phyloP scores from a whole-genome alignment of 1,140 invertebrate species.

The Leptinotarsa undecemlineata region DNA sequence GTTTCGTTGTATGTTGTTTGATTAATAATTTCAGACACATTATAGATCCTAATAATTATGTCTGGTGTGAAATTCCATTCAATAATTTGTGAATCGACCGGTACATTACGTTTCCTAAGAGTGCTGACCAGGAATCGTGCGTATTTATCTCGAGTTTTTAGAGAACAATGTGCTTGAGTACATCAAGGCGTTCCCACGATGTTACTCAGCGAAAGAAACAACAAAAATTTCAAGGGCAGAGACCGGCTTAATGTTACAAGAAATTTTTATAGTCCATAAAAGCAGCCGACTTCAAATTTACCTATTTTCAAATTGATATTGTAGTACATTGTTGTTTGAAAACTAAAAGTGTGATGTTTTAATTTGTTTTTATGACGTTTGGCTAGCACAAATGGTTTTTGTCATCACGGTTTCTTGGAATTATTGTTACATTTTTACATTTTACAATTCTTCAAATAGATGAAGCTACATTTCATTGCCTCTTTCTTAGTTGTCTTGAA shows the following conservation, averaged over 20 bases:
- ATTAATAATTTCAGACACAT: too few relatives aligned
- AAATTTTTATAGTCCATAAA: conserved; percentile 4
- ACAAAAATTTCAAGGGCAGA: background rate
- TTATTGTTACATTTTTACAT: too few relatives aligned
- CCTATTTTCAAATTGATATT: background rate
- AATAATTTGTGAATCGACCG: too few relatives aligned
- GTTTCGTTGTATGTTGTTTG: too few relatives aligned
- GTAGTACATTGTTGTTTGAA: background rate
- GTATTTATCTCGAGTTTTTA: background rate
- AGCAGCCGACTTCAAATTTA: conserved; percentile 2
- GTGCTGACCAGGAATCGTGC: background rate
- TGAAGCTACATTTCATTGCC: too few relatives aligned
- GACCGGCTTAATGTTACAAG: background rate
- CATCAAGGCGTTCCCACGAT: conserved; percentile 1
- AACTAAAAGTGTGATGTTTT: background rate
- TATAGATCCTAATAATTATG: too few relatives aligned
- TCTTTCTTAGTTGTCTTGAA: too few relatives aligned
- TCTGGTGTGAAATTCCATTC: too few relatives aligned
- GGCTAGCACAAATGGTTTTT: background rate
- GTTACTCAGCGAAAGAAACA: background rate
- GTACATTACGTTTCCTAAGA: background rate
- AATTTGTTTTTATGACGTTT: background rate
- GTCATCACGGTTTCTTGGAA: too few relatives aligned
- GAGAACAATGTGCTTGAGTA: background rate
- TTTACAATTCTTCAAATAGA: too few relatives aligned